Conservation (phyloP, 1,140 invertebrate genomes). For the Brachionus paranguensis region DNA sequence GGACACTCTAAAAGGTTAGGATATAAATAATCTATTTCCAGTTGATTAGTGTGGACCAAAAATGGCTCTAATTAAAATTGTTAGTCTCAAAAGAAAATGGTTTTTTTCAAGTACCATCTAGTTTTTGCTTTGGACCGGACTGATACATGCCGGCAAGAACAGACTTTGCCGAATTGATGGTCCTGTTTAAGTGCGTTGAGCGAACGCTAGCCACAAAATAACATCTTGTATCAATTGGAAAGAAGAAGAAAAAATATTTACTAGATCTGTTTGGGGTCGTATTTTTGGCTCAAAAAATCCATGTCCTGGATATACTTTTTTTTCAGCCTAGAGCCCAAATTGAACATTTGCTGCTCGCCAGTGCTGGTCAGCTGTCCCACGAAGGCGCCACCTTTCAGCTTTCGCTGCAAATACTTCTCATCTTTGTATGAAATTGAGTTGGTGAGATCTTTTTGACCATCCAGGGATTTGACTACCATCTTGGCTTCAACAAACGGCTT, state of each 20-base stretch:
- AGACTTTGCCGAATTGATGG: slow-evolving; percentile 2
- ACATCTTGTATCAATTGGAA: not conserved
- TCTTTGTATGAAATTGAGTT: not conserved
- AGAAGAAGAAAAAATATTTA: not conserved
- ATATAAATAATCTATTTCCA: slow-evolving; percentile 35
- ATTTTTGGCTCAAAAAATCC: not conserved
- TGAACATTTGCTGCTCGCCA: slow-evolving; percentile 36
- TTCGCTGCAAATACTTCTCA: not conserved
- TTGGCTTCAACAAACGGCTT: not conserved
- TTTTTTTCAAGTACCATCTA: not conserved
- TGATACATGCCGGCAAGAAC: slow-evolving; percentile 29
- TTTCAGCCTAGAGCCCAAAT: not conserved
- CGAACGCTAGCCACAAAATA: not conserved
- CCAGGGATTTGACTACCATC: not conserved
- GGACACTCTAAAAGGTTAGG: slow-evolving; percentile 14
- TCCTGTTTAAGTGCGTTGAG: slow-evolving; percentile 31
- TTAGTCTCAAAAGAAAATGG: not conserved
- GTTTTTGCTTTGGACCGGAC: not conserved
- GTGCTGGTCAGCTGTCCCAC: not conserved
- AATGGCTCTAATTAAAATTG: slow-evolving; percentile 17
- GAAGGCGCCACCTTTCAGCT: not conserved
- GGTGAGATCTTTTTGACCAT: not conserved
- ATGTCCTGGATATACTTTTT: not conserved
- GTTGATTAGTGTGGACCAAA: not conserved
- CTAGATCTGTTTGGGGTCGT: slow-evolving; percentile 22